A percentile compares a stretch with the other conserved stretches of the same genome.
Evolutionary conservation across 2,797 vertebrate genomes (phyloP).

Genomic region (Halcyon smyrnensis): DNA sequence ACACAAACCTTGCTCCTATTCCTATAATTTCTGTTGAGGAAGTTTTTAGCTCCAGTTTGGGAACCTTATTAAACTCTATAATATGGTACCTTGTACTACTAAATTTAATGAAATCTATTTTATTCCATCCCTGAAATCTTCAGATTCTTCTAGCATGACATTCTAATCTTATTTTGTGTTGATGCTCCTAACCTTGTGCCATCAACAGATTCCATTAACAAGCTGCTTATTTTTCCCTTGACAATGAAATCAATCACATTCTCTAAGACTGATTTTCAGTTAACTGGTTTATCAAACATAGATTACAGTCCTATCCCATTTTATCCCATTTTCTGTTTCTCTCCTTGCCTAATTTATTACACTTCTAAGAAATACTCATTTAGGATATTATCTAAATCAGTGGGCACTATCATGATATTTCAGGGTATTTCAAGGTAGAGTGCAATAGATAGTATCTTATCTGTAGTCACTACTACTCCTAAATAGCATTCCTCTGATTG

Average conservation of each 20-base stretch:
- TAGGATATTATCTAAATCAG: background rate
- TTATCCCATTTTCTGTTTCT: background rate
- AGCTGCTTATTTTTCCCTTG: background rate
- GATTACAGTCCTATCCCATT: background rate
- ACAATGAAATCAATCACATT: background rate
- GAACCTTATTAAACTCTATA: background rate
- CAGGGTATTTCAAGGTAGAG: background rate
- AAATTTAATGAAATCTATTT: background rate
- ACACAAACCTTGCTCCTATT: background rate
- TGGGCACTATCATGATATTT: background rate
- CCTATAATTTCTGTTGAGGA: background rate
- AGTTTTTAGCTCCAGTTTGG: background rate
- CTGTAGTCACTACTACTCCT: background rate
- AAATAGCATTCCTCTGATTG: background rate
- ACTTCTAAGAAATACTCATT: background rate
- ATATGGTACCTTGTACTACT: background rate
- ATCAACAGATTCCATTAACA: background rate
- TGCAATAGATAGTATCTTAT: background rate
- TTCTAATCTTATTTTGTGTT: background rate
- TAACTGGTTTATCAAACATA: background rate
- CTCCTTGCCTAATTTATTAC: background rate
- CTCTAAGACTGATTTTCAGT: background rate
- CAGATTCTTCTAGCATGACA: background rate
- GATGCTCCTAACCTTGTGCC: background rate
- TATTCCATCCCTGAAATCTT: background rate